phyloP scores from a whole-genome alignment of 1,140 invertebrate genomes.

The Penaeus indicus region DNA sequence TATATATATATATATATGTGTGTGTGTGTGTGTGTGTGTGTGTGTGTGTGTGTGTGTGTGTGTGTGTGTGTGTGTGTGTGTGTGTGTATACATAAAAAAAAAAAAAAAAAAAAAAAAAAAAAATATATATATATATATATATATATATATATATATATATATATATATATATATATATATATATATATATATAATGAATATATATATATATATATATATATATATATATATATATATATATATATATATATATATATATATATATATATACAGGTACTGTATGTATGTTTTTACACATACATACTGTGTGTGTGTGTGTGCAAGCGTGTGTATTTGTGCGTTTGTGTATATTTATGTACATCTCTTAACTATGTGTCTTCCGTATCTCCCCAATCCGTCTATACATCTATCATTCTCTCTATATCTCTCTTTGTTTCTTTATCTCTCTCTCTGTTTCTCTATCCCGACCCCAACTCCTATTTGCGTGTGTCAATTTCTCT shows the following conservation, averaged over 20 bases:
- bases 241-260: background rate
- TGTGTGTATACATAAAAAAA: too few species aligned
- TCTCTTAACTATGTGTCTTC: background rate
- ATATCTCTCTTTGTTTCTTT: background rate
- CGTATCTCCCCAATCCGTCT: background rate
- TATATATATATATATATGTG: constrained; percentile 16
- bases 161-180: too few species aligned
- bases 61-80: too few species aligned
- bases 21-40: background rate
- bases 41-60: background rate
- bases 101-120: too few species aligned
- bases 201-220: too few species aligned
- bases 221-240: background rate
- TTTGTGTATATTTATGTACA: background rate
- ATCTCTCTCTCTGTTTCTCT: constrained; percentile 5
- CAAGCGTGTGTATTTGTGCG: background rate
- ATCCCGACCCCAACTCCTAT: background rate
- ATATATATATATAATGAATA: too few species aligned
- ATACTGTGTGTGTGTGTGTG: background rate
- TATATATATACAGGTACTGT: background rate
- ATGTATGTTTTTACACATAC: background rate
- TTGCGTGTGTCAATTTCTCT: background rate
- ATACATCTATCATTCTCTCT: background rate
- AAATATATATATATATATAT: too few species aligned
- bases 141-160: too few species aligned